Conservation (phyloP, 37 sponge, comb jelly and placozoan species). For the Aphrocallistes beatrix region DNA sequence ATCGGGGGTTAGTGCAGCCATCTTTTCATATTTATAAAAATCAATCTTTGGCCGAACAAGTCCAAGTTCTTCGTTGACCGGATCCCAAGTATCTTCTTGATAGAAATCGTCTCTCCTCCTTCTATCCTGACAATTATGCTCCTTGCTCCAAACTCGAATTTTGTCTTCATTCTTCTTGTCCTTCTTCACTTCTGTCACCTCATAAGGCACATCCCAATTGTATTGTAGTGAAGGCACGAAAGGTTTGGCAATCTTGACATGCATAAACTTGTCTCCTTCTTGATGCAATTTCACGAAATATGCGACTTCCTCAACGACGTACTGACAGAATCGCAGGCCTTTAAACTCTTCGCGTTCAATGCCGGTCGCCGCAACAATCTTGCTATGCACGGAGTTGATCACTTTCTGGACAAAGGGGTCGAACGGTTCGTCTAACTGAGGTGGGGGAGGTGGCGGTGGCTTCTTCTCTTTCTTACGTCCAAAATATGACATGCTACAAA, state of each 20-base stretch:
- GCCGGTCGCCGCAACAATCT: background rate
- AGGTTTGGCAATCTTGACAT: background rate
- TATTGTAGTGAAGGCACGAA: background rate
- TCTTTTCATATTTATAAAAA: background rate
- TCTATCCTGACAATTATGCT: background rate
- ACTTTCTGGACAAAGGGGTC: background rate
- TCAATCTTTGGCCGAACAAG: background rate
- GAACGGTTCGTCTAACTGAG: background rate
- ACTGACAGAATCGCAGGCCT: background rate
- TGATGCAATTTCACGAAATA: background rate
- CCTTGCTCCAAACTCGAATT: background rate
- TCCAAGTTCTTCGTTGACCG: background rate
- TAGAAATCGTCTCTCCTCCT: background rate
- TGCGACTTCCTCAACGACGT: constrained; percentile 1
- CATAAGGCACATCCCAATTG: background rate
- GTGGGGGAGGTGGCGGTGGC: background rate
- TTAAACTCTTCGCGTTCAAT: background rate
- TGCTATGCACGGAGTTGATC: background rate
- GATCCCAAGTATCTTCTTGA: background rate
- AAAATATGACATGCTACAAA: too few relatives aligned
- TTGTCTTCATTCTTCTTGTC: background rate
- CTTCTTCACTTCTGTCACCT: background rate
- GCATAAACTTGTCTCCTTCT: background rate
- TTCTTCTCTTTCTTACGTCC: background rate
- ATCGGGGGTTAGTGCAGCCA: background rate